These are phyloP conservation scores for Zaprionus gabonicus DNA, from an alignment of 1,140 invertebrate genomes.

Conservation along the genomic window DNA sequence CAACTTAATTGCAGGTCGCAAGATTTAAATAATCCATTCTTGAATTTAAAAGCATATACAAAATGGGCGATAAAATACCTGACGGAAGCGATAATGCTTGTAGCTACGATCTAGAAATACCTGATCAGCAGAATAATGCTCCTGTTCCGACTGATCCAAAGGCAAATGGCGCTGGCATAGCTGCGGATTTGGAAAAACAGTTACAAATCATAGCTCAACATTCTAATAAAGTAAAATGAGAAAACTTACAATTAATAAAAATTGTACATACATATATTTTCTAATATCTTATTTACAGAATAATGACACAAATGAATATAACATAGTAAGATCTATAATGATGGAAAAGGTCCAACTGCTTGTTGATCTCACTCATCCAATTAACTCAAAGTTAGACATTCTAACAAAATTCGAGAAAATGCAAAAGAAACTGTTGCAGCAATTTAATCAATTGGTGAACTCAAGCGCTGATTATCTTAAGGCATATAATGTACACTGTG, in stretches of 20 bases:
- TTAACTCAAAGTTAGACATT: not conserved
- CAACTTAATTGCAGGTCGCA: not conserved
- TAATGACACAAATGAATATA: not conserved
- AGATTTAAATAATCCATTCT: not conserved
- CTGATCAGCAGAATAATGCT: not conserved
- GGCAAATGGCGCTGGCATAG: not conserved
- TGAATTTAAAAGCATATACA: not conserved
- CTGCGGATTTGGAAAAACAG: not conserved
- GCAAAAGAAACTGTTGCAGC: conserved; percentile 17
- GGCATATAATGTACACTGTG: conserved; percentile 27
- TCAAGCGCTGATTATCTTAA: not conserved
- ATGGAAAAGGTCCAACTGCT: conserved; percentile 17
- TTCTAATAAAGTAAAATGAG: not conserved
- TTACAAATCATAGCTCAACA: not conserved
- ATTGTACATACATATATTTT: not conserved
- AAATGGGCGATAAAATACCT: not conserved
- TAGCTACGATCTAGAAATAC: not conserved
- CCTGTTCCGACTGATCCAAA: no score
- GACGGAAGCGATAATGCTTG: conserved; percentile 11
- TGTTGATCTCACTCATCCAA: not conserved
- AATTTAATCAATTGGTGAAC: conserved; percentile 4
- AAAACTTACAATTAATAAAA: not conserved
- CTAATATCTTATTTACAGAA: not conserved
- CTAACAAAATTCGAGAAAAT: not conserved
- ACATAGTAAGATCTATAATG: not conserved